These are phyloP conservation scores for Gadus macrocephalus DNA, from an alignment of 2,113 vertebrate species.

Conservation along the genomic window DNA sequence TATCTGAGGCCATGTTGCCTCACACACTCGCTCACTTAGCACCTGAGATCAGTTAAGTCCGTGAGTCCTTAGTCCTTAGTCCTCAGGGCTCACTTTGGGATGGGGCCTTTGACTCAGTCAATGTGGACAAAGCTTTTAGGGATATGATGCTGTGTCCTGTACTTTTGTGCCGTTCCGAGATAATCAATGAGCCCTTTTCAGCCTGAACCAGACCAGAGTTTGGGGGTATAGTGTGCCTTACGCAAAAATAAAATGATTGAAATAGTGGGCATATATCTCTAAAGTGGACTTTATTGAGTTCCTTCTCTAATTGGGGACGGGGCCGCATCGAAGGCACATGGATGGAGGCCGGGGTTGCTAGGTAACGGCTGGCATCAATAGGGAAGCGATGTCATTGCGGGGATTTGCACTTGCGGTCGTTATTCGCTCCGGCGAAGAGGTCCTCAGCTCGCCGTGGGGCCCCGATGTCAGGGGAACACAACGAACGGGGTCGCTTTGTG, in stretches of 20 bases:
- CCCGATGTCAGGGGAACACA: constrained; percentile 59
- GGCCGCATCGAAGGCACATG: constrained; percentile 52
- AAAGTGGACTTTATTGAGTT: constrained; percentile 70
- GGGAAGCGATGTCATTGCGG: constrained; percentile 74
- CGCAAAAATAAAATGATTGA: constrained; percentile 73
- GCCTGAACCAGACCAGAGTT: constrained; percentile 35
- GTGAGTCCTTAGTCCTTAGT: no score
- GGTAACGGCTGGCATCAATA: constrained; percentile 76
- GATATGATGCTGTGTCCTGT: neutral
- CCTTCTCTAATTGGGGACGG: constrained; percentile 46
- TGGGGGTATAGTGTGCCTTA: constrained; percentile 50
- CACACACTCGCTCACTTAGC: no score
- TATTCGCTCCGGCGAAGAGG: constrained; percentile 53
- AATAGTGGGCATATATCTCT: constrained; percentile 71
- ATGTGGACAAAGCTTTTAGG: neutral
- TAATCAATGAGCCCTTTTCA: constrained; percentile 58
- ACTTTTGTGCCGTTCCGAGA: constrained; percentile 7
- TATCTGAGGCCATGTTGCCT: no score
- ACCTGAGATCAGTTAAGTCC: no score
- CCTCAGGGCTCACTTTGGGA: no score
- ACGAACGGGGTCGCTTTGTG: constrained; percentile 62
- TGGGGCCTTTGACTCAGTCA: neutral
- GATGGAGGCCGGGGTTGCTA: constrained; percentile 58
- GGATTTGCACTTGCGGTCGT: constrained; percentile 65
- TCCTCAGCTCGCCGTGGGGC: constrained; percentile 62